Evolutionary conservation across 23 tunicate species (phyloP).

Genomic region (Styela clava): DNA sequence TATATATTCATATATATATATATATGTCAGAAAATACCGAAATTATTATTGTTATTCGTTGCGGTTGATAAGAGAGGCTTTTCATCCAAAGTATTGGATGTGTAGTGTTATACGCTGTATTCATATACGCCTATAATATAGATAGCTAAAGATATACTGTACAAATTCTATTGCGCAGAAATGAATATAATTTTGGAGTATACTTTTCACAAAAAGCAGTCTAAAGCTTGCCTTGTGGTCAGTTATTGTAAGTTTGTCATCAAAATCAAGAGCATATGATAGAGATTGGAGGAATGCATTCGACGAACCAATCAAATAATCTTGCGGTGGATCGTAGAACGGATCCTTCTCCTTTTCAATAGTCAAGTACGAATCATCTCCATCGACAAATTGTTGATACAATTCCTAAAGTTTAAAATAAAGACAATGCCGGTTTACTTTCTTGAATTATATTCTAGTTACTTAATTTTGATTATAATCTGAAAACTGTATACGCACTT

Average conservation of each 20-base stretch:
- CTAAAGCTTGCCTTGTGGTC: slow-evolving; percentile 74
- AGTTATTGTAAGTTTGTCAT: slow-evolving; percentile 84
- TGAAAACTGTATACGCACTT: slow-evolving; percentile 34
- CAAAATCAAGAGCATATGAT: slow-evolving; percentile 92
- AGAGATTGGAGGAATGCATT: slow-evolving; percentile 95
- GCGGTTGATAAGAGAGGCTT: too few species aligned
- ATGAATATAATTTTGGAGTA: too few species aligned
- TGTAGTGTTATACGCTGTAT: too few species aligned
- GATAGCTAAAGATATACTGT: too few species aligned
- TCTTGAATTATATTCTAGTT: not conserved
- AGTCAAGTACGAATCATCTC: slow-evolving; percentile 73
- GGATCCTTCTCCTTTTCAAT: slow-evolving; percentile 86
- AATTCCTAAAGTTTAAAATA: slow-evolving; percentile 57
- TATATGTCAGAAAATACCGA: too few species aligned
- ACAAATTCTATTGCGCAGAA: too few species aligned
- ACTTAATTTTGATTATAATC: not conserved
- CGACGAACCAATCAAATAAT: slow-evolving; percentile 78
- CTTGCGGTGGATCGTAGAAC: slow-evolving; percentile 93
- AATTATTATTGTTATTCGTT: too few species aligned
- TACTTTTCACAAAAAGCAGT: too few species aligned
- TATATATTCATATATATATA: too few species aligned
- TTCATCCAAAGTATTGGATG: too few species aligned
- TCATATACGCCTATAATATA: too few species aligned
- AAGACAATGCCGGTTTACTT: not conserved
- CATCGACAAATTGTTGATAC: slow-evolving; percentile 93